These are phyloP conservation scores for Cassiopea andromeda DNA, from an alignment of 30 jellyfish, hydroid and myxozoan species.

Conservation along the genomic window DNA sequence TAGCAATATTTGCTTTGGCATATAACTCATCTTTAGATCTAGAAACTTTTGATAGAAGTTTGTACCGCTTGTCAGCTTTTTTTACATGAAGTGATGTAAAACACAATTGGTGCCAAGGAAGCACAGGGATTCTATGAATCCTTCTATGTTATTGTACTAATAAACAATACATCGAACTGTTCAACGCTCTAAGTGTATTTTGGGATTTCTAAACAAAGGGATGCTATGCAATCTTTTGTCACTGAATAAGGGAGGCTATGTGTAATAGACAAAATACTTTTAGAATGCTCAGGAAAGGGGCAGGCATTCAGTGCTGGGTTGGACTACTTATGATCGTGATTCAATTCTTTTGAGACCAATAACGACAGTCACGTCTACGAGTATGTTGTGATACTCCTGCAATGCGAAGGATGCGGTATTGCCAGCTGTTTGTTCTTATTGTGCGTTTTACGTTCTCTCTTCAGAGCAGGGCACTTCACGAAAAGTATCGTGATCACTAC, in stretches of 20 bases:
- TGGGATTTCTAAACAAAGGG: conserved; percentile 71
- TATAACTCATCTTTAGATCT: not conserved
- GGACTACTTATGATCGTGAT: not conserved
- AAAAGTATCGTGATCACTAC: conserved; percentile 65
- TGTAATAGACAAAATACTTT: conserved; percentile 35
- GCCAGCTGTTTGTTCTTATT: conserved; percentile 6
- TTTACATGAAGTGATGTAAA: conserved; percentile 11
- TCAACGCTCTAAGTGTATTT: conserved; percentile 60
- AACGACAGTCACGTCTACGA: conserved; percentile 17
- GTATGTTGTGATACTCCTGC: not conserved
- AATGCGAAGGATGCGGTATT: conserved; percentile 19
- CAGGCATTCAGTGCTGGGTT: conserved; percentile 12
- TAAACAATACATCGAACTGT: conserved; percentile 53
- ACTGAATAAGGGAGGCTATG: conserved; percentile 17
- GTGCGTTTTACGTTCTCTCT: conserved; percentile 29
- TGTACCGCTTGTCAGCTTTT: not conserved
- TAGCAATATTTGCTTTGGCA: not conserved
- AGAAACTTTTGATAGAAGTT: not conserved
- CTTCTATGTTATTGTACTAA: conserved; percentile 39
- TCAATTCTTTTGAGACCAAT: conserved; percentile 43
- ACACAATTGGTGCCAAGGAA: conserved; percentile 57
- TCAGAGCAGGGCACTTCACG: conserved; percentile 61
- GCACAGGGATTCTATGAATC: conserved; percentile 32
- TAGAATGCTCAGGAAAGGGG: conserved; percentile 38
- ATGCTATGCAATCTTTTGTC: conserved; percentile 48